phyloP scores from a whole-genome alignment of 2,888 invertebrate species.

The Strigamia transsilvanica region DNA sequence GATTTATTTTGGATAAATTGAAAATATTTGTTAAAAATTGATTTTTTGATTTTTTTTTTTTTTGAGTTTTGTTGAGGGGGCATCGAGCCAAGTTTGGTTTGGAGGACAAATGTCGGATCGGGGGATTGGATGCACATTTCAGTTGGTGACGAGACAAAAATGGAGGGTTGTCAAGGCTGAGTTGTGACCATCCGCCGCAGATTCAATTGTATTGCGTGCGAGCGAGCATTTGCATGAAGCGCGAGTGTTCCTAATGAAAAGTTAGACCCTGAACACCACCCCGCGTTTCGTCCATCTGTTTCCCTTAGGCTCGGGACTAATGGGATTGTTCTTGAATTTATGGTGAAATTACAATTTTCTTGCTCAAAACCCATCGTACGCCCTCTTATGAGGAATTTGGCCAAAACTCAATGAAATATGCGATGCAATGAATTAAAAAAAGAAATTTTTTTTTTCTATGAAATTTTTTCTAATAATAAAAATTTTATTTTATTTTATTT shows the following conservation, averaged over 20 bases:
- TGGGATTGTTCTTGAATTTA: background rate
- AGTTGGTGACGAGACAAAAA: background rate
- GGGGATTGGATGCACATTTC: too few species aligned
- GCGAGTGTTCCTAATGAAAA: slow-evolving; percentile 8
- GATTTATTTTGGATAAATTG: background rate
- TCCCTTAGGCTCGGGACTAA: slow-evolving; percentile 19
- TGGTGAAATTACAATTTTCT: background rate
- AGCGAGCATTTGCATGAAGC: slow-evolving; percentile 8
- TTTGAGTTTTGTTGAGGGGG: too few species aligned
- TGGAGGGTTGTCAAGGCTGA: background rate
- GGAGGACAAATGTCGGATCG: too few species aligned
- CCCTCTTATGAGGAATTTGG: too few species aligned
- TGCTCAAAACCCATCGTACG: too few species aligned
- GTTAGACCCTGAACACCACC: slow-evolving; percentile 24
- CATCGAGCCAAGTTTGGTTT: background rate
- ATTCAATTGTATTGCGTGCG: slow-evolving; percentile 3
- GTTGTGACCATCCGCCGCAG: slow-evolving; percentile 23
- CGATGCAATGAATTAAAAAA: background rate
- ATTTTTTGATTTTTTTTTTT: too few species aligned
- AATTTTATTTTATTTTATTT: too few species aligned
- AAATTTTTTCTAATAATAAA: too few species aligned
- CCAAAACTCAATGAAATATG: too few species aligned
- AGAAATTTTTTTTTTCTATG: too few species aligned
- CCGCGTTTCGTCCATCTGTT: slow-evolving; percentile 1
- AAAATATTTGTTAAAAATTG: too few species aligned